These are phyloP conservation scores for Sinocyclocheilus anshuiensis DNA, from an alignment of 2,113 vertebrate species.

Conservation along the genomic window DNA sequence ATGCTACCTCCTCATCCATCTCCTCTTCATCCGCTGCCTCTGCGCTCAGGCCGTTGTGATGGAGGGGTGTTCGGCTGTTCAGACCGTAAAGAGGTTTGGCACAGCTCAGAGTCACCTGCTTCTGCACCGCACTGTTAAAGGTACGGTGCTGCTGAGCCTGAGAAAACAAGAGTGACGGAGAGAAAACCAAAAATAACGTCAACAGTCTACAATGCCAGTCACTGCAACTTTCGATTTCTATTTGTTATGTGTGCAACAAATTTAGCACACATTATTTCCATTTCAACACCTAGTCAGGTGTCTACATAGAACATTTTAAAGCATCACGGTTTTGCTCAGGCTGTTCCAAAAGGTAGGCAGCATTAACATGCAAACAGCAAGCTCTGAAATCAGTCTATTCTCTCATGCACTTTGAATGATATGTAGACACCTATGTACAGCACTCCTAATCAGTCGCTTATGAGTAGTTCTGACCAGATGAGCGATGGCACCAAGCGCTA, in stretches of 20 bases:
- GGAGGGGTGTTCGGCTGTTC: conserved; percentile 71
- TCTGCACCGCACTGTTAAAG: conserved; percentile 84
- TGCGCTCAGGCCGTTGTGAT: conserved; percentile 69
- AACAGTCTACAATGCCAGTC: not conserved
- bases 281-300: not conserved
- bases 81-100: conserved; percentile 80
- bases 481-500: conserved; percentile 30
- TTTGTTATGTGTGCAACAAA: not conserved
- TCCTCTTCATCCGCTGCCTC: conserved; percentile 82
- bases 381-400: not conserved
- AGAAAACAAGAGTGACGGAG: not conserved
- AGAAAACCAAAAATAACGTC: not conserved
- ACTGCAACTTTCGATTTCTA: not conserved
- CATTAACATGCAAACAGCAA: not conserved
- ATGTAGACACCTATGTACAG: not conserved
- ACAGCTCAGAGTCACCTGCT: conserved; percentile 82
- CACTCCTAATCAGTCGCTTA: too few relatives aligned
- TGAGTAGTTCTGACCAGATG: conserved; percentile 51
- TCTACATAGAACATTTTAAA: not conserved
- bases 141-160: conserved; percentile 94
- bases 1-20: conserved; percentile 81
- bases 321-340: not conserved
- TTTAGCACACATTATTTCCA: not conserved
- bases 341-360: not conserved
- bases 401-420: not conserved